Base-by-base conservation (phyloP, 1,140 invertebrate species). In the Diachasma alloeum region DNA sequence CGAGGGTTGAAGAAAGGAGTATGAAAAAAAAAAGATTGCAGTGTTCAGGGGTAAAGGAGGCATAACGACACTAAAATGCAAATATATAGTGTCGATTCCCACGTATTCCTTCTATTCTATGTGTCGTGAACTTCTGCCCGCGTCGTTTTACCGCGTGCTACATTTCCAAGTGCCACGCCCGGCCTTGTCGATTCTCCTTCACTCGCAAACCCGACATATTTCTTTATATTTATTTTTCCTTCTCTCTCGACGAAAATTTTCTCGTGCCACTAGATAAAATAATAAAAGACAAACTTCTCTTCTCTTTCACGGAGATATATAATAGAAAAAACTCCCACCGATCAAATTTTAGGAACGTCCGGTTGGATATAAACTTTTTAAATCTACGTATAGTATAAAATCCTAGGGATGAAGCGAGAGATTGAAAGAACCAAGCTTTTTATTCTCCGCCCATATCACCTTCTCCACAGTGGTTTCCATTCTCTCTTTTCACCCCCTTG, bases 291-390 rank as follows among this genome's bases (percentile, higher is more conserved):
- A 46, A n/a, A 15, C 11, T 46, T 11, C n/a, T 46, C 11, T n/a
- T n/a, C 44, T 46, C 11, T n/a, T n/a, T 9, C 44, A 46, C n/a
- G 10, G 48, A 17, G 48, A n/a, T 53, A 53, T 53, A 53, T 53
- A 53, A 53, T 6, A 17, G n/a, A n/a, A 53, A 53, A 17, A 31
- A 24, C 19, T 19, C 59, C 9, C 24, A 74, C 44, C 26, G 44
- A 77, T 56, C 63, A 59, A 74, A 77, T 56, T 77, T 24, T 63
- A 68, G 76, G 76, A 77, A 73, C 67, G 46, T 56, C 63, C 71
- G 44, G 44, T 75, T 53, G 73, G 73, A 75, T 75, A 68, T 46
- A 75, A 75, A 75, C 22, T 75, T 75, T 75, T 75, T 53, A 75
- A 75, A 75, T 75, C 42, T 39, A 36, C 42, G 72, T 63, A 19